A percentile compares a stretch with the other conserved stretches of the same genome.
Evolutionary conservation across 2,888 invertebrate genomes (phyloP).

Genomic region (Noctua janthe): DNA sequence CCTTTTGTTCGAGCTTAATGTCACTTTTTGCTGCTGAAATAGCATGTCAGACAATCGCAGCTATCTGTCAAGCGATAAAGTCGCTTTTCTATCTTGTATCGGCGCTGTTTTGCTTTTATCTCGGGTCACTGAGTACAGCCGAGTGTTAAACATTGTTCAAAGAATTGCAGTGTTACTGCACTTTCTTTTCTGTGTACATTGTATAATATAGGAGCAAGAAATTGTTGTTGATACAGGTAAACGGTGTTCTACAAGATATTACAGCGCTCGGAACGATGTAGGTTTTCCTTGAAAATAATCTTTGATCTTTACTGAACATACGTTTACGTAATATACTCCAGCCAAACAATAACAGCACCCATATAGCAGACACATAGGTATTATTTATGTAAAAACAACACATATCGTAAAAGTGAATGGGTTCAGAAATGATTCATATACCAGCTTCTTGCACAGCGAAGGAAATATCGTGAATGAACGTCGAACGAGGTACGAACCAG

Average conservation of each 20-base stretch:
- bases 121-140: slow-evolving; percentile 72
- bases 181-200: slow-evolving; percentile 53
- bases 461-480: slow-evolving; percentile 59
- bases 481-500: slow-evolving; percentile 18
- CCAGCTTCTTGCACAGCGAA: slow-evolving; percentile 26
- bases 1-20: slow-evolving; percentile 82
- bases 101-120: slow-evolving; percentile 71
- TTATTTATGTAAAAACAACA: slow-evolving; percentile 42
- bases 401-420: slow-evolving; percentile 63
- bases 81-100: slow-evolving; percentile 81
- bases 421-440: slow-evolving; percentile 56
- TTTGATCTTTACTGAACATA: slow-evolving; percentile 30
- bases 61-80: slow-evolving; percentile 77
- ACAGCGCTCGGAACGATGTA: slow-evolving; percentile 5
- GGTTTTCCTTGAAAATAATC: slow-evolving; percentile 48
- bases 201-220: slow-evolving; percentile 37
- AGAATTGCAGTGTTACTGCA: slow-evolving; percentile 49
- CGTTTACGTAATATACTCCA: slow-evolving; percentile 23
- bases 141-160: slow-evolving; percentile 72
- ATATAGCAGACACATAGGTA: slow-evolving; percentile 16
- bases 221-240: slow-evolving; percentile 41
- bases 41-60: slow-evolving; percentile 78
- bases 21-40: slow-evolving; percentile 80
- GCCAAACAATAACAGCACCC: slow-evolving; percentile 31
- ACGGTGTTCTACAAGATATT: slow-evolving; percentile 32